phyloP scores from a whole-genome alignment of 1,140 invertebrate species.

The Leptonema lineaticorne region DNA sequence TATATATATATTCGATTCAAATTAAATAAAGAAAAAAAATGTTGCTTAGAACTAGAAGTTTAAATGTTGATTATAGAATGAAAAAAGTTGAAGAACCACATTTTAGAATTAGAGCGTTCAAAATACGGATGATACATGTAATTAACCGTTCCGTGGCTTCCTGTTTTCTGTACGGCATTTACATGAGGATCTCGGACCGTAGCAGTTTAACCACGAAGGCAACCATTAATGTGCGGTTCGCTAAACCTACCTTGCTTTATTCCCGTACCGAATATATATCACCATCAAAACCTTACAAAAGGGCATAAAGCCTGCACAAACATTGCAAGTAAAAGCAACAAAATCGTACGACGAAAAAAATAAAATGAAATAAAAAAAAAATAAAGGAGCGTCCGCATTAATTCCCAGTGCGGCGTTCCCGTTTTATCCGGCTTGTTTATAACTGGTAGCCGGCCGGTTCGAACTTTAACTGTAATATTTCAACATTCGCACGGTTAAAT shows the following conservation, averaged over 20 bases:
- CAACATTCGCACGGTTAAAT: slow-evolving; percentile 1
- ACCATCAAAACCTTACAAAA: not conserved
- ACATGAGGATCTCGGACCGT: not conserved
- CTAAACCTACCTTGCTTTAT: slow-evolving; percentile 3
- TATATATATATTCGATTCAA: too few relatives aligned
- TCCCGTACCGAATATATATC: not conserved
- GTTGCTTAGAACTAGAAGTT: too few relatives aligned
- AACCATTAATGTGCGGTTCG: slow-evolving; percentile 14
- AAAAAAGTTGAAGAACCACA: too few relatives aligned
- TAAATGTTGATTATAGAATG: too few relatives aligned
- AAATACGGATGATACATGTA: not conserved
- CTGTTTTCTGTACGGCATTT: not conserved
- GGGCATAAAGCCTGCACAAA: too few relatives aligned
- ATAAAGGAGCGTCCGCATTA: not conserved
- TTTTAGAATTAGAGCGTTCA: too few relatives aligned
- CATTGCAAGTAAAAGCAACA: too few relatives aligned
- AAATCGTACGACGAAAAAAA: not conserved
- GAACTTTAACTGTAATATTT: slow-evolving; percentile 19
- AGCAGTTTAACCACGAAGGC: not conserved
- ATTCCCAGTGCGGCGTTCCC: slow-evolving; percentile 11
- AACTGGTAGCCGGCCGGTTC: not conserved
- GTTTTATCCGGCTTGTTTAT: slow-evolving; percentile 18
- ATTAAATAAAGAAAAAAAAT: too few relatives aligned
- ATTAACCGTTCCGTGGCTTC: slow-evolving; percentile 14
- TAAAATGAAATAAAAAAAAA: not conserved